Conservation (phyloP, 2,797 vertebrate species). For the Enteromius afrohamiltoni region DNA sequence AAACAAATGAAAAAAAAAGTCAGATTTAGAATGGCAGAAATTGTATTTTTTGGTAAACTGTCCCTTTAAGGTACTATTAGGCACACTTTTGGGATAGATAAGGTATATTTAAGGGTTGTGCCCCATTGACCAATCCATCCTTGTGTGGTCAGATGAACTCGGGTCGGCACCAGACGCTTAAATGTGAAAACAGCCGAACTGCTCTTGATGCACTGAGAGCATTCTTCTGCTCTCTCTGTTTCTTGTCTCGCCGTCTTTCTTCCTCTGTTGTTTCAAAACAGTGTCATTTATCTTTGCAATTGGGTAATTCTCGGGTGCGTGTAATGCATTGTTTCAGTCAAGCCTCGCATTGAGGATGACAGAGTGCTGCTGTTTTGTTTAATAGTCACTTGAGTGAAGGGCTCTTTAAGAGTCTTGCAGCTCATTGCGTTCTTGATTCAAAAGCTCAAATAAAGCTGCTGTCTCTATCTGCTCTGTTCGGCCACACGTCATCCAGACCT, state of each 20-base stretch:
- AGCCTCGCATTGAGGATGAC: constrained; percentile 1
- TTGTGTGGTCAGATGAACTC: not conserved
- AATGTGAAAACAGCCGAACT: constrained; percentile 6
- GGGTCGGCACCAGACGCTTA: not conserved
- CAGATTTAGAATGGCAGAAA: not conserved
- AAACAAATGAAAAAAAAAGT: no score
- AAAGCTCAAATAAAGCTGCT: not conserved
- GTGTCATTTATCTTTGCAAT: constrained; percentile 54
- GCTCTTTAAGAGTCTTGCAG: constrained; percentile 25
- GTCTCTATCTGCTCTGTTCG: not conserved
- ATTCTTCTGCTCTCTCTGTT: constrained; percentile 57
- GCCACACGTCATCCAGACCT: not conserved
- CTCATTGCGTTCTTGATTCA: not conserved
- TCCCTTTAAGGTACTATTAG: not conserved
- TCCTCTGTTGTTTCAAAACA: constrained; percentile 49
- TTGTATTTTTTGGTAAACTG: not conserved
- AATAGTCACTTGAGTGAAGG: constrained; percentile 47
- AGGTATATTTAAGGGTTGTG: not conserved
- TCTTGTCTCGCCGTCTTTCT: constrained; percentile 51
- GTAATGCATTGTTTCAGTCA: constrained; percentile 4
- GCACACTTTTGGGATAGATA: not conserved
- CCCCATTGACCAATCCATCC: not conserved
- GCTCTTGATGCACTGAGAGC: constrained; percentile 32
- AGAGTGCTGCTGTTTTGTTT: constrained; percentile 30
- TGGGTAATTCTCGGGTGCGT: constrained; percentile 1